Evolutionary conservation across 2,888 invertebrate genomes (phyloP), one percentile per base, ranked within the genome.

Genomic region (Trilocha varians): DNA sequence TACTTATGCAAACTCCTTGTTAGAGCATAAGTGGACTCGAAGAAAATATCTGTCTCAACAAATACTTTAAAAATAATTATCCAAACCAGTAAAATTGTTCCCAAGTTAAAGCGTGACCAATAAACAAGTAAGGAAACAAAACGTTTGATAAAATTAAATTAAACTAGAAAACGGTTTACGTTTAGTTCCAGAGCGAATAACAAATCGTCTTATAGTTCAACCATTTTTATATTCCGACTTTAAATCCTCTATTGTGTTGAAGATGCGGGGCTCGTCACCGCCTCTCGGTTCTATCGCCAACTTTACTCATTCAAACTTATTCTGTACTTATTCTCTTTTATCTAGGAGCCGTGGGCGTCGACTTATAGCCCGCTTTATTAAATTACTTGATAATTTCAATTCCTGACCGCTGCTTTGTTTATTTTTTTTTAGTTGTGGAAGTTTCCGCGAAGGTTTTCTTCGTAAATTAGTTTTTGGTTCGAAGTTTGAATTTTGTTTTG

Each of bases 251-350:
- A 25, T 2, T 25, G 8, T 4, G 11, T 25, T 9, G 35, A 34
- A 3, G 40, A 4, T 8, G 42, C 40, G 40, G 40, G 36, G 39
- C 38, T 42, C 44, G 36, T 40, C 45, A 36, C 39, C 40, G 38
- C 25, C 33, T 36, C 62, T 55, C 42, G 46, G 34, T 57, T 62
- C 57, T 64, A 64, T 61, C 64, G 55, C 50, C 55, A 82, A 82
- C 75, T 82, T 82, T 80, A 78, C 82, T 80, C 79, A 78, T 78
- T 78, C 75, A 77, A 78, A 78, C 74, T 78, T 82, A 76, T 74
- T 80, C 64, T 70, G 73, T 72, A 78, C 74, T 78, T 82, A 76
- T 74, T 80, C 64, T 70, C 73, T 72, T 73, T 79, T 79, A 78
- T 80, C 78, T 78, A 69, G 69, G 65, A 56, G 55, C 62, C 61